Evolutionary conservation across 2,888 invertebrate genomes (phyloP), one percentile per base, ranked within the genome.

Genomic region (Torymus aiolomorphi): DNA sequence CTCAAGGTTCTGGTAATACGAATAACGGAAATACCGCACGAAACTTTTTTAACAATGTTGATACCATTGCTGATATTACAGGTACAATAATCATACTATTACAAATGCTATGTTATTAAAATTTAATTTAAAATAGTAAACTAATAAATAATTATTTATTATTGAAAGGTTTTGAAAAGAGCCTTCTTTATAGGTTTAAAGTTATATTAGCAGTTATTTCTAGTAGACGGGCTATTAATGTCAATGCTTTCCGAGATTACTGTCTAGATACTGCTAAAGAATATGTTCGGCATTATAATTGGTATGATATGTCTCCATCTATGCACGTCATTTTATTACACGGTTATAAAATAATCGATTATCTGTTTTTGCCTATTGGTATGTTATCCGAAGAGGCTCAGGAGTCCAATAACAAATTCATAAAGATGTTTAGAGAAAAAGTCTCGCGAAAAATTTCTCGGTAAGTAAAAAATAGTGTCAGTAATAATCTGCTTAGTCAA

Each of bases 251-350:
- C 18, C 5, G 20, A 10, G 20, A 59, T 4, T 18, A 59, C 18
- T 16, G 18, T 20, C 5, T 18, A 59, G 20, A 59, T 2, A 59
- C 59, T 2, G 18, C 59, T 14, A 56, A 12, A 59, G 8, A 8
- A 59, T 59, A 8, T 12, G 18, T 2, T 4, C 8, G 5, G 16
- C 20, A 18, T 16, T 59, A 59, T 13, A 4, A 12, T 18, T 59
- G 59, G 59, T 20, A 59, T 20, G 2, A 18, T 13, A 59, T 59
- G 18, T n/a, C n/a, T n/a, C n/a, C n/a, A n/a, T n/a, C n/a, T n/a
- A n/a, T n/a, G n/a, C 59, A 59, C 20, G 20, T 59, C 2, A 59
- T 59, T 18, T 59, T 59, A 59, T 59, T 59, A 4, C 59, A 59
- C 18, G 18, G 59, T 18, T 18, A 59, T 18, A 3, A 18, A 59